Evolutionary conservation across 2,797 vertebrate species (phyloP).

Genomic region (Tadarida brasiliensis): DNA sequence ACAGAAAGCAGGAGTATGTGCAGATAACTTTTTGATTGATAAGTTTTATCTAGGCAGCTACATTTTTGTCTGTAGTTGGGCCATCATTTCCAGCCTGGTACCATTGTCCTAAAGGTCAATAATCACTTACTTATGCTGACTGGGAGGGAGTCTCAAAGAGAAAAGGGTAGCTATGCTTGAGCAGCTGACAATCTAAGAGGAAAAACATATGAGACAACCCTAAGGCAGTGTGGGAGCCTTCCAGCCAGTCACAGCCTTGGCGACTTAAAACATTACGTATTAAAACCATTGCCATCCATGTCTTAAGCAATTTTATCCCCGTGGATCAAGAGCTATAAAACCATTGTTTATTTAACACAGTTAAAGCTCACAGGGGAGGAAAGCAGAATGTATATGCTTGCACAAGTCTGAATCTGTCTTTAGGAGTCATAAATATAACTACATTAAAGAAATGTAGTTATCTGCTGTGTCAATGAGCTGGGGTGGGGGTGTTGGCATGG

Average conservation of each 20-base stretch:
- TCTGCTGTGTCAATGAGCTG: background rate
- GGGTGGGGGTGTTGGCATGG: background rate
- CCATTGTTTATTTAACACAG: conserved; percentile 41
- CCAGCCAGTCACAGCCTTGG: background rate
- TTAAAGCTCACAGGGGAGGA: background rate
- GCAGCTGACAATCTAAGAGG: background rate
- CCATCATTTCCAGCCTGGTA: background rate
- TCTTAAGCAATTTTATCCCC: conserved; percentile 55
- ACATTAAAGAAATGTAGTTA: conserved; percentile 14
- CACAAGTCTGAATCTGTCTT: conserved; percentile 29
- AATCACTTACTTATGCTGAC: background rate
- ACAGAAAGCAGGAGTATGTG: background rate
- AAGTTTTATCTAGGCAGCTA: background rate
- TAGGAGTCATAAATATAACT: conserved; percentile 48
- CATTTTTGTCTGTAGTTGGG: background rate
- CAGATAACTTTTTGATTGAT: background rate
- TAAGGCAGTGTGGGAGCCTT: conserved; percentile 21
- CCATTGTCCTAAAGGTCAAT: conserved; percentile 23
- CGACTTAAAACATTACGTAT: background rate
- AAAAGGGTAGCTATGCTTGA: conserved; percentile 22
- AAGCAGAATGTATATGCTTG: conserved; percentile 23
- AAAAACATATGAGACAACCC: background rate
- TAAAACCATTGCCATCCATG: background rate
- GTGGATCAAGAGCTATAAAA: conserved; percentile 40
- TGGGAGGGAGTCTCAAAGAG: background rate